phyloP scores from a whole-genome alignment of 1,140 invertebrate species.

The Bombus haemorrhoidalis region DNA sequence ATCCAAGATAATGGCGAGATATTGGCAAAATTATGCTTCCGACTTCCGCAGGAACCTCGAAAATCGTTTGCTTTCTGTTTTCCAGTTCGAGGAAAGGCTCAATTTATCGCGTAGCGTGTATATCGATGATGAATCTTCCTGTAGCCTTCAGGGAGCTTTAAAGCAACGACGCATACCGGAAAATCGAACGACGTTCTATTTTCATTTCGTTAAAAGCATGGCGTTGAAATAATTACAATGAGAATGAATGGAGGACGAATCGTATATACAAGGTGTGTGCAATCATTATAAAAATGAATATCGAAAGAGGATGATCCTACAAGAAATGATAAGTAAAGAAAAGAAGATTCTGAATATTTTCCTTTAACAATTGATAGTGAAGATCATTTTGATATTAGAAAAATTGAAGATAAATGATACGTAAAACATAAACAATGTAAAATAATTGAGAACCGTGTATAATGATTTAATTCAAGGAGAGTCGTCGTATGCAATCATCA shows the following conservation, averaged over 20 bases:
- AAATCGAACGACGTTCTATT: conserved; percentile 20
- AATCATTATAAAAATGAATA: not conserved
- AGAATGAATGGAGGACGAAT: not conserved
- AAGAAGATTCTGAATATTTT: not conserved
- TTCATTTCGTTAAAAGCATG: conserved; percentile 6
- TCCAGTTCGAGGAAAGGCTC: not conserved
- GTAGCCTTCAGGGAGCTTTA: not conserved
- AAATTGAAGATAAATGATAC: no score
- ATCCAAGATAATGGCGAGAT: not conserved
- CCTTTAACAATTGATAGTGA: not conserved
- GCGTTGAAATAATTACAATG: not conserved
- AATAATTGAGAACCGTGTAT: no score
- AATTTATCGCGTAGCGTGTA: not conserved
- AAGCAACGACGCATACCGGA: not conserved
- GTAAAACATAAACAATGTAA: no score
- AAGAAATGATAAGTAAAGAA: not conserved
- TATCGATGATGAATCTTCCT: conserved; percentile 4
- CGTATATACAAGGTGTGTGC: not conserved
- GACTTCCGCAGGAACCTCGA: not conserved
- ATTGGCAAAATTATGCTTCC: conserved; percentile 10
- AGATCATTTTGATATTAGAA: not conserved
- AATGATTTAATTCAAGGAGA: no score
- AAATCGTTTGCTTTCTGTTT: not conserved
- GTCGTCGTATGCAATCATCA: no score
- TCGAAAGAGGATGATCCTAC: not conserved